Percentiles rank a stretch among this genome's conserved stretches.
These are phyloP conservation scores for Euura saliciscinereae DNA, from an alignment of 1,140 invertebrate genomes.

Conservation along the genomic window DNA sequence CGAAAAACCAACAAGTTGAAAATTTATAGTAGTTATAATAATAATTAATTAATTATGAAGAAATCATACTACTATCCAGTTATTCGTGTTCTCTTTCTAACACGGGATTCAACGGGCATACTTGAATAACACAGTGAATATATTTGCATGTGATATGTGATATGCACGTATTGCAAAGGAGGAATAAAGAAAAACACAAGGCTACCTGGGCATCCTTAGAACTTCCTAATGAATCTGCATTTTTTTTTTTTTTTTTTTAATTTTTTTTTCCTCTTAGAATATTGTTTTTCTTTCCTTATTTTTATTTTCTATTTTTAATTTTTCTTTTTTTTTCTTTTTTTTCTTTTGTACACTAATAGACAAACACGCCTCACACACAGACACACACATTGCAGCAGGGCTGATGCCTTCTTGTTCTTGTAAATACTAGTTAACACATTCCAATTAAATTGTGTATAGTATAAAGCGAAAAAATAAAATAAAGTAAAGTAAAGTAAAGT, in stretches of 20 bases:
- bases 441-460: constrained; percentile 57
- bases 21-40: constrained; percentile 12
- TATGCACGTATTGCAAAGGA: constrained; percentile 15
- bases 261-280: no score
- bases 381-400: constrained; percentile 52
- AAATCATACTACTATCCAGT: constrained; percentile 36
- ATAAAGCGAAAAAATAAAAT: constrained; percentile 29
- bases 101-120: constrained; percentile 60
- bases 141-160: constrained; percentile 42
- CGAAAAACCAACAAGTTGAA: constrained; percentile 20
- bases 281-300: no score
- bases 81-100: constrained; percentile 44
- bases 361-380: no score
- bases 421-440: constrained; percentile 61
- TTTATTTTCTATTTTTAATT: no score
- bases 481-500: constrained; percentile 31
- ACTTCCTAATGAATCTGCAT: constrained; percentile 43
- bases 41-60: constrained; percentile 15
- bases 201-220: constrained; percentile 47
- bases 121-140: constrained; percentile 47
- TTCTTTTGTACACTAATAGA: no score
- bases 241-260: constrained; percentile 20
- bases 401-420: constrained; percentile 47
- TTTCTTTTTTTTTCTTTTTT: no score
- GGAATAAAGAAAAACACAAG: background rate